Evolutionary conservation across 2,797 vertebrate species (phyloP), one percentile per base, ranked within the genome.

Genomic region (Paedocypris micromegethes): DNA sequence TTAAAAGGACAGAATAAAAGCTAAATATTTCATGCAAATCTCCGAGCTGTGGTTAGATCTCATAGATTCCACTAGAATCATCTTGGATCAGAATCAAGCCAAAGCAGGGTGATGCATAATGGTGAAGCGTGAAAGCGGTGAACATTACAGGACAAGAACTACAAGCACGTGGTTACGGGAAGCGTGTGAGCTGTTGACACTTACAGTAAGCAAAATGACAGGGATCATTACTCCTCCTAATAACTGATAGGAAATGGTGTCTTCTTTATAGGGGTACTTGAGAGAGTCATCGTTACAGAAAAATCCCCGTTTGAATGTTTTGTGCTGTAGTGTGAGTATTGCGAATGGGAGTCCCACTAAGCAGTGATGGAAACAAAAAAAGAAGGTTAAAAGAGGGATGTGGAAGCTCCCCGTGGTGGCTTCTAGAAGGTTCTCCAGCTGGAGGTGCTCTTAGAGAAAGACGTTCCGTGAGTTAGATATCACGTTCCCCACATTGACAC

Each of bases 221-320:
- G 96, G 96, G 86, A 98, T 90, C 92, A 97, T 89, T 83, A 97
- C 90, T 86, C 90, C 94, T 82, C 91, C 93, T 93, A 99, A 93
- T 86, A 98, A 94, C 79, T 91, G 82, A 93, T 93, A 93, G 88
- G 95, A 88, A 88, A 98, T 96, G 92, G 96, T 98, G 91, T 98
- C 96, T 79, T 93, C 94, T 90, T 93, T 98, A 90, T 87, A 85
- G 73, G 95, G 95, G 85, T 92, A 98, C 85, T 89, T 91, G 94
- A 99, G 93, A 75, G 96, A 90, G 84, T 96, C 94, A 85, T 98
- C 95, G 84, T 88, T 95, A 98, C 96, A 98, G 96, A 94, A 98
- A 92, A 96, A 87, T 89, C 96, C 96, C 82, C 93, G 91, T 78
- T 88, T 91, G 90, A 94, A 97, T 81, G 95, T 89, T 76, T 77